Base-by-base conservation (phyloP, 1,140 invertebrate genomes). In the Panulirus ornatus region DNA sequence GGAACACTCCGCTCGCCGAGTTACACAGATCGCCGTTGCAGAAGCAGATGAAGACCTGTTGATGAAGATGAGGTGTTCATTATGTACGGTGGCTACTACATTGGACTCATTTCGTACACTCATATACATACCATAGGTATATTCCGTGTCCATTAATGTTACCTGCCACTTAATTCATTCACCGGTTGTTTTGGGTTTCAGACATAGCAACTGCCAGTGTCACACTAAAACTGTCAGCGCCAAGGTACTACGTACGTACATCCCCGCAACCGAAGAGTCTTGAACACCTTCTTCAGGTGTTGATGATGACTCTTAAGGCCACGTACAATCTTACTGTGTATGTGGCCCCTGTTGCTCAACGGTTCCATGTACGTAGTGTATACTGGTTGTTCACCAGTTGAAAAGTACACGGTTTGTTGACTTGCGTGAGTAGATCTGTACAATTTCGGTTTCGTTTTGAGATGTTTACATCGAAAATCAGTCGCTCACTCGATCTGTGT, bases 21-120 rank as follows among this genome's bases (percentile, higher is more conserved):
- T 98, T 98, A 93, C 97, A 98, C 22, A 98, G 94, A 94, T 98
- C 97, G n/a, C 98, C 98, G 93, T 95, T 95, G 93, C 98, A 98
- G 93, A 98, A 97, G 93, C 98, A 98, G 96, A 98, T 97, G 92
- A 96, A 97, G 0, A 98, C 97, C 44, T 93, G 91, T 93, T 70
- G 81, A 63, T 96, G 96, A 93, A 96, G 36, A n/a, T n/a, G n/a
- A n/a, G n/a, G n/a, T n/a, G n/a, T 34, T 38, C 22, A 11, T 16
- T 19, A 6, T 16, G 36, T 11, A 71, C 9, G 16, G 30, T 9
- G 30, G 8, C 9, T 71, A 8, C 9, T 71, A 22, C 16, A 71
- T 16, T 22, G 27, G 30, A 9, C 9, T 11, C 16, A 34, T 8
- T 16, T 27, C 27, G 9, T 8, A 27, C 8, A 27, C 16, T 11